phyloP scores from a whole-genome alignment of 1,140 invertebrate species.

The Linepithema humile region DNA sequence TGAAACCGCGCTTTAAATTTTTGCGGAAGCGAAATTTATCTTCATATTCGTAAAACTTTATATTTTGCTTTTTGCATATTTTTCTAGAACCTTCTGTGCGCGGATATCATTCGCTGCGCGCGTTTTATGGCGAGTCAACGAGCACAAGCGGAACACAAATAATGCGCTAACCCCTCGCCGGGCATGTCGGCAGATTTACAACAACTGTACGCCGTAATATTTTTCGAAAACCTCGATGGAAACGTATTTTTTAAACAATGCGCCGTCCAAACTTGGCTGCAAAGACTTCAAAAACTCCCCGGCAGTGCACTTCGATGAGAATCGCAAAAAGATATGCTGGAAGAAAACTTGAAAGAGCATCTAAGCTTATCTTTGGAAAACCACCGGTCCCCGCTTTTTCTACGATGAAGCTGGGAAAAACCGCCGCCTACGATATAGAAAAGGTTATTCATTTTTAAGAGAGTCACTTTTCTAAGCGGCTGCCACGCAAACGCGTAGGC shows the following conservation, averaged over 20 bases:
- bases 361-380: conserved; percentile 17
- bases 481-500: neutral
- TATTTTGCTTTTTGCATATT: neutral
- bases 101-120: neutral
- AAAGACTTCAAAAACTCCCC: neutral
- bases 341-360: neutral
- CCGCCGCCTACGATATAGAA: neutral
- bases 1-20: neutral
- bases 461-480: neutral
- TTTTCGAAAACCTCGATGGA: conserved; percentile 9
- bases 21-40: neutral
- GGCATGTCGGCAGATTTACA: conserved; percentile 3
- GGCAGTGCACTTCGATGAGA: conserved; percentile 12
- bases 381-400: too few relatives aligned
- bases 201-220: neutral
- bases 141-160: neutral
- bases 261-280: neutral
- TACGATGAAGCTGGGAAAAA: conserved; percentile 3
- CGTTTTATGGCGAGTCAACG: neutral
- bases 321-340: neutral
- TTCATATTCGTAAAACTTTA: neutral
- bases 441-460: conserved; percentile 19
- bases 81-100: neutral
- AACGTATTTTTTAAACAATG: neutral
- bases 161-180: neutral